phyloP scores from a whole-genome alignment of 2,888 invertebrate genomes.

The Scaptomyza polygonia region DNA sequence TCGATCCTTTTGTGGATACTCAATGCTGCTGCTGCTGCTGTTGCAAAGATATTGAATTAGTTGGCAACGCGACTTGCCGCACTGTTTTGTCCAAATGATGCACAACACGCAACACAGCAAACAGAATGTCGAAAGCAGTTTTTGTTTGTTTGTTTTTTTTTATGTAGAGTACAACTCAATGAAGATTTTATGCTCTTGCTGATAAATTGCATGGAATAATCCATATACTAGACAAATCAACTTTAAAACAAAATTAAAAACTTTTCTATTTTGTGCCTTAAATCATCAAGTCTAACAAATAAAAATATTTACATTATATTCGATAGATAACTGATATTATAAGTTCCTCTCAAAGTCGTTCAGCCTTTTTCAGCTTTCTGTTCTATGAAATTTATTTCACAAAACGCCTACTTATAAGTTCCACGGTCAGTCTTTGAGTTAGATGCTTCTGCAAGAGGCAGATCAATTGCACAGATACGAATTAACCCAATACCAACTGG shows the following conservation, averaged over 20 bases:
- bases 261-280: not conserved
- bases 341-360: conserved; percentile 1
- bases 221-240: not conserved
- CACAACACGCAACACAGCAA: conserved; percentile 57
- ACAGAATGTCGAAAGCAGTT: conserved; percentile 8
- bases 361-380: conserved; percentile 4
- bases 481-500: conserved; percentile 56
- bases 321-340: not conserved
- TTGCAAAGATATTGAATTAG: conserved; percentile 67
- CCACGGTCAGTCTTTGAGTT: conserved; percentile 25
- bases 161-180: conserved; percentile 6
- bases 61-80: conserved; percentile 47
- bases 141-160: not conserved
- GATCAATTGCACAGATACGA: conserved; percentile 71
- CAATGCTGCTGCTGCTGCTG: conserved; percentile 44
- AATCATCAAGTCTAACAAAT: too few relatives aligned
- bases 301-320: not conserved
- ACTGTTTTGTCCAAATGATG: conserved; percentile 52
- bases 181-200: conserved; percentile 20
- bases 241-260: too few relatives aligned
- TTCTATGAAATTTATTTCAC: conserved; percentile 75
- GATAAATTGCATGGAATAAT: not conserved
- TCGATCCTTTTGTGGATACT: conserved; percentile 48
- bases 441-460: conserved; percentile 24
- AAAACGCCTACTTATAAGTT: conserved; percentile 68